phyloP scores from a whole-genome alignment of 2,888 invertebrate species.

The Nemotelus pantherinus region DNA sequence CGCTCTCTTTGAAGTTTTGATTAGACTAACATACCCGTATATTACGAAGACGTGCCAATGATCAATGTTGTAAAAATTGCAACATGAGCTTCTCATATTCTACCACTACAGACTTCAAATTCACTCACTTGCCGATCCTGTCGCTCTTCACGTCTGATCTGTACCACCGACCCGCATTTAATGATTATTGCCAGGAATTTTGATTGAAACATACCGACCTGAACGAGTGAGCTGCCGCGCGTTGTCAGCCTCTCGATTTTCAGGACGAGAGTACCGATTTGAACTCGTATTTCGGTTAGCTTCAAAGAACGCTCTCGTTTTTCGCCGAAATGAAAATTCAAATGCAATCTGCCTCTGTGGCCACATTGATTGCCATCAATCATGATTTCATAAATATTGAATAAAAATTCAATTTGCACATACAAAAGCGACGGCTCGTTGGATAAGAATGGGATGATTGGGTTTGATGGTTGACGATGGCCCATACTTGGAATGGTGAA shows the following conservation, averaged over 20 bases:
- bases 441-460: not conserved
- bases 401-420: not conserved
- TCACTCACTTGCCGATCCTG: not conserved
- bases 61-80: not conserved
- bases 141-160: conserved; percentile 5
- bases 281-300: not conserved
- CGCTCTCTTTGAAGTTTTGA: conserved; percentile 12
- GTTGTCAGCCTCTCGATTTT: too few species aligned
- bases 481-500: too few species aligned
- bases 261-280: too few species aligned
- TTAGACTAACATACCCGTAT: not conserved
- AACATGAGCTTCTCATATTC: not conserved
- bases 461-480: not conserved
- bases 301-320: not conserved
- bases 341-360: not conserved
- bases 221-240: too few species aligned
- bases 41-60: not conserved
- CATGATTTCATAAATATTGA: conserved; percentile 15
- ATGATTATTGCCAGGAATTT: conserved; percentile 9
- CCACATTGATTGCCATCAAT: conserved; percentile 12
- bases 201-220: not conserved
- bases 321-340: not conserved
- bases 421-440: not conserved
- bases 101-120: not conserved
- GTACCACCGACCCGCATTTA: not conserved